These are phyloP conservation scores for Lithobates pipiens DNA, from an alignment of 2,797 vertebrate species.

Conservation along the genomic window DNA sequence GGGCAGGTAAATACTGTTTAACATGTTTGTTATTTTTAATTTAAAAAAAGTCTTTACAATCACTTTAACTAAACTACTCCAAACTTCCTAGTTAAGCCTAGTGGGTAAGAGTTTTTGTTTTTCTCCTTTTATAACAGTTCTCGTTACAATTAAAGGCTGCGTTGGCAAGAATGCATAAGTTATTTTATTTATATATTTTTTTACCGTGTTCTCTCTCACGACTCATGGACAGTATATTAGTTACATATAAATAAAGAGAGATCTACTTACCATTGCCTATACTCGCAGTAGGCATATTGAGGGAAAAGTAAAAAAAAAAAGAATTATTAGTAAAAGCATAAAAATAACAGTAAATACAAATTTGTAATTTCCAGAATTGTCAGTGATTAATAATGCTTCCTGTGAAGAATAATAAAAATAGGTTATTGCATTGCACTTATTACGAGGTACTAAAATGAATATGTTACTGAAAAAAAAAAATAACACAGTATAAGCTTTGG, in stretches of 20 bases:
- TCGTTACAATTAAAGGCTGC: neutral
- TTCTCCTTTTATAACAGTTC: neutral
- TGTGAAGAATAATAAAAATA: neutral
- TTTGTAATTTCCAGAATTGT: neutral
- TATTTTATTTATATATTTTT: neutral
- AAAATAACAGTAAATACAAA: neutral
- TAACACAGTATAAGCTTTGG: no score
- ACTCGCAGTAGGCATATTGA: neutral
- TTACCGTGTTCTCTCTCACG: neutral
- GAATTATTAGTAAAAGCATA: neutral
- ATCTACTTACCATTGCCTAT: constrained; percentile 89
- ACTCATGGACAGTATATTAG: neutral
- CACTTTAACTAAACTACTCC: no score
- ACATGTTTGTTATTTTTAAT: no score
- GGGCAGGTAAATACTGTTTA: no score
- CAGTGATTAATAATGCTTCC: neutral
- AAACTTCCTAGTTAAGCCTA: no score
- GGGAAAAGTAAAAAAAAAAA: constrained; percentile 67
- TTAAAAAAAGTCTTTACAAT: no score
- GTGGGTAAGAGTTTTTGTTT: no score
- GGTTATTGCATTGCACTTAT: neutral
- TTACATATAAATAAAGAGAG: neutral
- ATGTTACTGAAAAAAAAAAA: neutral
- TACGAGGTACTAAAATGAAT: neutral
- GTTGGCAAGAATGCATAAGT: neutral